Percentiles rank a stretch among this genome's conserved stretches.
Conservation (phyloP, 64 coral and sea anemone species). For the Porites lutea region DNA sequence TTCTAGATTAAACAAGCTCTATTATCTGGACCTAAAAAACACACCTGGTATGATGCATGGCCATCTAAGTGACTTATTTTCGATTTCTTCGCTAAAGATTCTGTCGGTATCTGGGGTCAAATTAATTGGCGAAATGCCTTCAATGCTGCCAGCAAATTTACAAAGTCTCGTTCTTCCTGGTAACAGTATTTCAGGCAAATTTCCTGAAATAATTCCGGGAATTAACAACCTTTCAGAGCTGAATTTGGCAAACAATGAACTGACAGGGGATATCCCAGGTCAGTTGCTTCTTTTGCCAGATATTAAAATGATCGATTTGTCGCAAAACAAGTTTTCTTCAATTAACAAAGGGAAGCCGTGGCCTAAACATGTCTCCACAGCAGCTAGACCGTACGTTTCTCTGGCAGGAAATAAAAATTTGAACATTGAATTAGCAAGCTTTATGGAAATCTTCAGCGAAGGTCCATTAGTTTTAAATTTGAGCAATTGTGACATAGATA, state of each 20-base stretch:
- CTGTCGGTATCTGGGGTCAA: constrained; percentile 28
- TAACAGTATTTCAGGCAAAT: not conserved
- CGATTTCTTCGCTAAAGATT: not conserved
- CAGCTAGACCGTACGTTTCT: not conserved
- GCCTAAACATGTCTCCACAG: not conserved
- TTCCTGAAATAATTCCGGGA: not conserved
- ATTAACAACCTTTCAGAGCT: not conserved
- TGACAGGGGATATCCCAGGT: constrained; percentile 12
- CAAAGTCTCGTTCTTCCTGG: not conserved
- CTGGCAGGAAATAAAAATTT: constrained; percentile 60
- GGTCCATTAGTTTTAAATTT: constrained; percentile 38
- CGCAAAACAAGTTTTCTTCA: constrained; percentile 45
- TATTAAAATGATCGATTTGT: constrained; percentile 20
- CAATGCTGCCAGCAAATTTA: not conserved
- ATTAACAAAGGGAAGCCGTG: constrained; percentile 41
- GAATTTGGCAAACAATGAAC: constrained; percentile 42
- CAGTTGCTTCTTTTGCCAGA: not conserved
- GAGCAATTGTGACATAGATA: constrained; percentile 47
- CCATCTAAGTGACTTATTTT: constrained; percentile 4
- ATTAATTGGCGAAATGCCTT: constrained; percentile 20
- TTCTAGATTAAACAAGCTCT: constrained; percentile 7
- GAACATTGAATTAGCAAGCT: constrained; percentile 46
- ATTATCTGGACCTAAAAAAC: constrained; percentile 24
- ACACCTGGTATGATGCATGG: constrained; percentile 39
- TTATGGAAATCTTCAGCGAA: not conserved